Percentiles rank a stretch among this genome's conserved stretches.
Conservation (phyloP, 2,113 vertebrate species). For the Indicator maculatus region DNA sequence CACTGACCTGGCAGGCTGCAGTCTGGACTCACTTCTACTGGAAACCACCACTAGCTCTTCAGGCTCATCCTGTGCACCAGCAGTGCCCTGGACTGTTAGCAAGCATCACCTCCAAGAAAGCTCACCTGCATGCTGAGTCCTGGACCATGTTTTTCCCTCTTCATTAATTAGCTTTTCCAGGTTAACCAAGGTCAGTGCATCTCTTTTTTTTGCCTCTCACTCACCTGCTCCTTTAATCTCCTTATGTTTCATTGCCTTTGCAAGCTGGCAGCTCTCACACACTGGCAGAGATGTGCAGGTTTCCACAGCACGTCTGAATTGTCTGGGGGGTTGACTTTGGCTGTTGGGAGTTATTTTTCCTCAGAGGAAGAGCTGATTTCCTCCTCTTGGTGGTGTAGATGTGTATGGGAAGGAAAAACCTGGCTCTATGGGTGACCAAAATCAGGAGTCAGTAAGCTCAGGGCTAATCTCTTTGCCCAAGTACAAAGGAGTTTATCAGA, state of each 20-base stretch:
- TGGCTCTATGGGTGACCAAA: background rate
- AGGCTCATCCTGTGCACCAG: background rate
- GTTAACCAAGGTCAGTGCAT: conserved; percentile 39
- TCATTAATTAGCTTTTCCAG: conserved; percentile 59
- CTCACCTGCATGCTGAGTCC: background rate
- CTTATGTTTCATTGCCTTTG: conserved; percentile 53
- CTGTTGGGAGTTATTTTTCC: background rate
- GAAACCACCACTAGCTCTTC: background rate
- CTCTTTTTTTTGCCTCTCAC: conserved; percentile 28
- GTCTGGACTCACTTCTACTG: background rate
- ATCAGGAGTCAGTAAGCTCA: background rate
- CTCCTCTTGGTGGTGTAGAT: background rate
- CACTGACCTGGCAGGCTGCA: background rate
- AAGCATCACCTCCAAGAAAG: background rate
- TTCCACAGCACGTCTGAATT: background rate
- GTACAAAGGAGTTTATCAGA: background rate
- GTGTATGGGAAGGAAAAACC: background rate
- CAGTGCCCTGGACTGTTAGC: background rate
- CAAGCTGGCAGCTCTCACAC: background rate
- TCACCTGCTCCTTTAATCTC: conserved; percentile 45
- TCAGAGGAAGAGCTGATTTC: background rate
- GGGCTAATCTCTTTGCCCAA: background rate
- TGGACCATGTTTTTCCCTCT: background rate
- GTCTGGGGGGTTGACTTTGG: background rate
- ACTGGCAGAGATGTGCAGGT: background rate